Base-by-base conservation (phyloP, 2,888 invertebrate species). In the Nomada goodeniana region DNA sequence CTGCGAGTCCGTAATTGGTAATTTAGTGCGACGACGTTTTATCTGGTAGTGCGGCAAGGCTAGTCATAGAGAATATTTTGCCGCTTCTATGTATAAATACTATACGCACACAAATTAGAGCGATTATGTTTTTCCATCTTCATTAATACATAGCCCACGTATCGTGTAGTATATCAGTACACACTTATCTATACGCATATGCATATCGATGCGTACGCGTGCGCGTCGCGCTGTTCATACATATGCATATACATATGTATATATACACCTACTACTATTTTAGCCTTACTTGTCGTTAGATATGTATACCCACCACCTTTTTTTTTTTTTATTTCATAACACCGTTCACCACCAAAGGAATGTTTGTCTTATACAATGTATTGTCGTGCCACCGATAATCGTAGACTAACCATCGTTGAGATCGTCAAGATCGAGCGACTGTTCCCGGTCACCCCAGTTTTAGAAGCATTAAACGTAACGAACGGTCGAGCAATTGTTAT, bases 31-130 rank as follows among this genome's bases (percentile, higher is more conserved):
- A 70, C 59, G 72, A 75, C 69, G 82, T 63, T 63, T 29, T 86
- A 76, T 86, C 69, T 86, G 74, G 84, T 84, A 84, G 84, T 80
- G 82, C 70, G 77, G 84, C 78, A 76, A 76, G 74, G 77, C 76
- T 82, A 70, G 60, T 70, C 50, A 53, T 84, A 77, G 70, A 84
- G 72, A 81, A 85, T 52, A 74, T 72, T 81, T 73, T 83, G 74
- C 80, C 86, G 84, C 85, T 86, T 86, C 69, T 76, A 71, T 78
- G 20, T 26, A 61, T 44, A 69, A 15, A 55, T 53, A 71, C 52
- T 57, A 50, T 50, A 23, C 44, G 29, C 29, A 61, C 59, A 74
- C 59, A 42, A 72, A 72, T 76, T 80, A 76, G 83, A 80, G 52
- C 77, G 75, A 80, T 80, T 83, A 53, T 76, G 74, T 52, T 76